phyloP scores from a whole-genome alignment of 1,140 invertebrate genomes.

The Drosophila simulans region DNA sequence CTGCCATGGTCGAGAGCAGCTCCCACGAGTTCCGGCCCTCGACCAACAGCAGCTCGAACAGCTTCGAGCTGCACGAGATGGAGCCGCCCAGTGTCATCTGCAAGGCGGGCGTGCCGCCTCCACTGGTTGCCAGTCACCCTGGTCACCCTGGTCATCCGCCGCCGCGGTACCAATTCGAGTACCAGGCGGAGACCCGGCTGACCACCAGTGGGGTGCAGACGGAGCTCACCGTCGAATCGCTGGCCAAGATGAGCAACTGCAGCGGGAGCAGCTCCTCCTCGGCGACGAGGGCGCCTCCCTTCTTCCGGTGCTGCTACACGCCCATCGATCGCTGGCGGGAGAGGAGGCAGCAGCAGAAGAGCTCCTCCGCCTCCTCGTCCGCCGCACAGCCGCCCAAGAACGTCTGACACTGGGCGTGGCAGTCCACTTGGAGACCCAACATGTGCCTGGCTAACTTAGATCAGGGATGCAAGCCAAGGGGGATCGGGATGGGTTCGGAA shows the following conservation, averaged over 20 bases:
- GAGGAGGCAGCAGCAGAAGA: constrained; percentile 58
- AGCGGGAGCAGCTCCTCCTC: constrained; percentile 35
- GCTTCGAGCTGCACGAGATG: constrained; percentile 77
- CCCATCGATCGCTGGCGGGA: constrained; percentile 82
- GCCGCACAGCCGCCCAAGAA: constrained; percentile 42
- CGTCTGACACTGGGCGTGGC: constrained; percentile 69
- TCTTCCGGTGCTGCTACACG: constrained; percentile 83
- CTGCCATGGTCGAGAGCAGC: constrained; percentile 84
- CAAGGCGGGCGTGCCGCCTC: constrained; percentile 60
- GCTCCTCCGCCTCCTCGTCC: constrained; percentile 10
- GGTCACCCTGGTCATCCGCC: constrained; percentile 12
- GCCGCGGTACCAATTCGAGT: constrained; percentile 31
- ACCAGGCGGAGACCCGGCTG: constrained; percentile 65
- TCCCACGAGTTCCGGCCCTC: constrained; percentile 82
- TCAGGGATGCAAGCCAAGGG: constrained; percentile 28
- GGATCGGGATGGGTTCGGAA: neutral
- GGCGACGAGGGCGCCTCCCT: constrained; percentile 54
- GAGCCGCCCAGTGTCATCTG: constrained; percentile 76
- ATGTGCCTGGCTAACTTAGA: constrained; percentile 51
- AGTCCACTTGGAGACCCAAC: constrained; percentile 44
- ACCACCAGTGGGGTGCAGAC: constrained; percentile 81
- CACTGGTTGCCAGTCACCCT: constrained; percentile 4
- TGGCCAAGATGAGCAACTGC: constrained; percentile 61
- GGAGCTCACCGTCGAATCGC: constrained; percentile 72
- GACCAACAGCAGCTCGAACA: constrained; percentile 75